Evolutionary conservation across 2,888 invertebrate species (phyloP).

Genomic region (Melangyna quadrimaculata): DNA sequence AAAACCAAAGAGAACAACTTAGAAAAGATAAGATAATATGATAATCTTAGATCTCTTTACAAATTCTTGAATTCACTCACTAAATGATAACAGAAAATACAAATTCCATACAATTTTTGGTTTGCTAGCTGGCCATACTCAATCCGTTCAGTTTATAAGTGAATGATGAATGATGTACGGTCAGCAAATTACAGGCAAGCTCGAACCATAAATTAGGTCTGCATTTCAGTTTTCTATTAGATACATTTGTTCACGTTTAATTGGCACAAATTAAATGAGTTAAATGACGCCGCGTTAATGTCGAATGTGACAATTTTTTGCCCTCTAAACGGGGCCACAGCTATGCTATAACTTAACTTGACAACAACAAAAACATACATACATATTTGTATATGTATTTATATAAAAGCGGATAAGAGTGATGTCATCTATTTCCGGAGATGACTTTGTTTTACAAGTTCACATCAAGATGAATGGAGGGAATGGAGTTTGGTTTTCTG

Average conservation of each 20-base stretch:
- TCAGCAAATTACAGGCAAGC: constrained; percentile 29
- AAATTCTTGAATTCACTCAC: neutral
- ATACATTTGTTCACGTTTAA: constrained; percentile 65
- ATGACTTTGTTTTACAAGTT: constrained; percentile 40
- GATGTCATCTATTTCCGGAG: constrained; percentile 70
- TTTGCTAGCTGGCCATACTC: neutral
- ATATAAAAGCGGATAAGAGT: constrained; percentile 24
- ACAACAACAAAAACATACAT: constrained; percentile 1
- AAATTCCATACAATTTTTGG: neutral
- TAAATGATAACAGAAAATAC: constrained; percentile 17
- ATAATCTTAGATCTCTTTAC: neutral
- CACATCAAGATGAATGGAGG: constrained; percentile 43
- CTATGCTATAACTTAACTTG: neutral
- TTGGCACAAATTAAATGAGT: constrained; percentile 69
- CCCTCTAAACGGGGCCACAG: constrained; percentile 17
- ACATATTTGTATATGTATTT: no score
- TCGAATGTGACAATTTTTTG: constrained; percentile 12
- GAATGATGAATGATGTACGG: constrained; percentile 43
- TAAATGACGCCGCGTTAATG: constrained; percentile 47
- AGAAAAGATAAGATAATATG: constrained; percentile 28
- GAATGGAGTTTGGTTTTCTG: constrained; percentile 19
- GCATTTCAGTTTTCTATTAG: constrained; percentile 61
- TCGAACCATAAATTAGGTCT: constrained; percentile 37
- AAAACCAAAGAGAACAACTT: neutral
- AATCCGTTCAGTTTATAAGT: constrained; percentile 23